Conservation (phyloP, 2,888 invertebrate species). For the Geophilus truncorum region DNA sequence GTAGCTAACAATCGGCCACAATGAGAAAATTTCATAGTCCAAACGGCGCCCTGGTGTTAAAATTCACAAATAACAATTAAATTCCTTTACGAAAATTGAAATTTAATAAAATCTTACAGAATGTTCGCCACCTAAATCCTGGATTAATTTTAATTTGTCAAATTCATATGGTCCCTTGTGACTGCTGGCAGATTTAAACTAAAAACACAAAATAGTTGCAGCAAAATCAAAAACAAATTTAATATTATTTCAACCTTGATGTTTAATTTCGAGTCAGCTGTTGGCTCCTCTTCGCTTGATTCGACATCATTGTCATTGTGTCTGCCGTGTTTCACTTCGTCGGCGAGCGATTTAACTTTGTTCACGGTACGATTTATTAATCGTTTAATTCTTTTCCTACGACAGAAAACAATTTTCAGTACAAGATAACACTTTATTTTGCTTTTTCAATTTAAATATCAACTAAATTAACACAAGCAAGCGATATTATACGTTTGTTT, state of each 20-base stretch:
- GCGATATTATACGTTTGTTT: conserved; percentile 29
- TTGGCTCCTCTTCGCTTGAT: conserved; percentile 58
- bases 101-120: conserved; percentile 55
- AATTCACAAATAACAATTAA: not conserved
- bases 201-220: conserved; percentile 44
- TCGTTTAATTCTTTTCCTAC: conserved; percentile 48
- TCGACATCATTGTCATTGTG: conserved; percentile 68
- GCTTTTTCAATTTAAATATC: not conserved
- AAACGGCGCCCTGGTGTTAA: conserved; percentile 65
- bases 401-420: conserved; percentile 28
- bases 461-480: too few relatives aligned
- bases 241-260: conserved; percentile 38
- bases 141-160: conserved; percentile 79
- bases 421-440: not conserved
- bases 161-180: conserved; percentile 98
- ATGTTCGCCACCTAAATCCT: conserved; percentile 75
- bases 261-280: conserved; percentile 41
- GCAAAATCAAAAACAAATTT: not conserved
- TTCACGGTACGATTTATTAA: conserved; percentile 78
- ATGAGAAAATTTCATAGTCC: conserved; percentile 98
- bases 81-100: not conserved
- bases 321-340: conserved; percentile 70
- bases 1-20: conserved; percentile 93
- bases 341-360: conserved; percentile 83
- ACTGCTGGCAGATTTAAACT: conserved; percentile 89